Base-by-base conservation (phyloP, 2,797 vertebrate species). In the Yasuhikotakia modesta region DNA sequence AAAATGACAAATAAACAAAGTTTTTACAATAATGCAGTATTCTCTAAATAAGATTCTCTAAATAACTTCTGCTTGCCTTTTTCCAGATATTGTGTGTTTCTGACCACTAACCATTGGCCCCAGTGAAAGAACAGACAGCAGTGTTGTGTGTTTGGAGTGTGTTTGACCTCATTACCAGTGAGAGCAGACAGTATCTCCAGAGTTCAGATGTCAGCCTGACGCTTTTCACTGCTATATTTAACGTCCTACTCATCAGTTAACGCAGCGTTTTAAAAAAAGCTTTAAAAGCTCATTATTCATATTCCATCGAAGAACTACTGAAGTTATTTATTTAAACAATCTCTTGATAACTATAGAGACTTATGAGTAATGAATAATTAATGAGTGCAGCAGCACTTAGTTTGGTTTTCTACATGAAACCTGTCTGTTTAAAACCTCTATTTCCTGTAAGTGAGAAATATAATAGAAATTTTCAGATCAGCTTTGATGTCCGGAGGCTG, bases 311-410 rank as follows among this genome's bases (percentile, higher is more conserved):
- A 64, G 86, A 86, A 87, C 84, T 86, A 88, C 86, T 85, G 86
- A 90, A 80, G 84, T 91, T 92, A 91, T 93, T 94, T 93, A 91
- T 93, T 90, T 88, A 91, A 91, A 90, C 88, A 91, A 89, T 85
- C 85, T 85, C 86, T 63, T 70, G 83, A 87, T 85, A 86, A 88
- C 87, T 89, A 85, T 85, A 53, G 57, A 82, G 88, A 81, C 78
- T 81, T 80, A 76, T n/a, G 13, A 57, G 80, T 83, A n/a, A n/a
- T 93, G 89, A 92, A 93, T 93, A 89, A 93, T 93, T 89, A 85
- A 93, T 92, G 88, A 92, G 88, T 90, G 87, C 88, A 83, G 86
- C 88, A 87, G 87, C 85, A 85, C 87, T 87, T 87, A 81, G 79
- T 89, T 83, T 83, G 86, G 90, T 86, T 90, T 86, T 60, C 85